A percentile compares a stretch with the other conserved stretches of the same genome.
phyloP scores from a whole-genome alignment of 2,888 invertebrate species.

The Drepanosiphum platanoidis region DNA sequence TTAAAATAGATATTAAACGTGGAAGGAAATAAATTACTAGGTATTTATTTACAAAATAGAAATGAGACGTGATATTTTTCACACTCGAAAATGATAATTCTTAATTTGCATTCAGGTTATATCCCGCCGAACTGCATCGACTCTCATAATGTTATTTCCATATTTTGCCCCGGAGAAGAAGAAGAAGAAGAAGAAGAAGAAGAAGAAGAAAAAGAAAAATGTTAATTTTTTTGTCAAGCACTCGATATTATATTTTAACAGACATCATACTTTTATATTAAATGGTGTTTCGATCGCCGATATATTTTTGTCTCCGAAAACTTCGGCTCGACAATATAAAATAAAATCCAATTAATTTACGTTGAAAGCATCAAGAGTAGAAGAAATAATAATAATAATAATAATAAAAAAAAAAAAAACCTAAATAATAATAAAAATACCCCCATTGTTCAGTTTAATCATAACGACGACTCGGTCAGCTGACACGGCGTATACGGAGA shows the following conservation, averaged over 20 bases:
- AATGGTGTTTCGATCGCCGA: background rate
- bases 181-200: too few relatives aligned
- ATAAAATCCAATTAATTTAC: background rate
- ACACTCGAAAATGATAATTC: constrained; percentile 30
- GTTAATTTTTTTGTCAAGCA: constrained; percentile 1
- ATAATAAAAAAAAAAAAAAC: background rate
- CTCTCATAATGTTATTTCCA: background rate
- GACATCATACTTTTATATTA: background rate
- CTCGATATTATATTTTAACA: constrained; percentile 5
- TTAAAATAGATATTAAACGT: constrained; percentile 14
- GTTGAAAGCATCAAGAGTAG: background rate
- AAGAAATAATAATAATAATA: background rate
- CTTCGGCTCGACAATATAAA: background rate
- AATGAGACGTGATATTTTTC: background rate
- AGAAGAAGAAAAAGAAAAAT: constrained; percentile 10
- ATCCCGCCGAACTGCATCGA: background rate
- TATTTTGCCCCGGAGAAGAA: background rate
- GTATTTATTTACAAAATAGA: background rate
- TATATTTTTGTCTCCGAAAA: constrained; percentile 7
- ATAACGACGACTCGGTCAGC: background rate
- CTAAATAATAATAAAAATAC: too few relatives aligned
- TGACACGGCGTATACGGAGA: background rate
- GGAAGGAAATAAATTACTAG: background rate
- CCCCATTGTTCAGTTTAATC: constrained; percentile 9
- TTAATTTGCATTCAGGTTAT: constrained; percentile 28